A percentile compares a stretch with the other conserved stretches of the same genome.
Evolutionary conservation across 2,888 invertebrate species (phyloP).

Genomic region (Pyrocoelia pectoralis): DNA sequence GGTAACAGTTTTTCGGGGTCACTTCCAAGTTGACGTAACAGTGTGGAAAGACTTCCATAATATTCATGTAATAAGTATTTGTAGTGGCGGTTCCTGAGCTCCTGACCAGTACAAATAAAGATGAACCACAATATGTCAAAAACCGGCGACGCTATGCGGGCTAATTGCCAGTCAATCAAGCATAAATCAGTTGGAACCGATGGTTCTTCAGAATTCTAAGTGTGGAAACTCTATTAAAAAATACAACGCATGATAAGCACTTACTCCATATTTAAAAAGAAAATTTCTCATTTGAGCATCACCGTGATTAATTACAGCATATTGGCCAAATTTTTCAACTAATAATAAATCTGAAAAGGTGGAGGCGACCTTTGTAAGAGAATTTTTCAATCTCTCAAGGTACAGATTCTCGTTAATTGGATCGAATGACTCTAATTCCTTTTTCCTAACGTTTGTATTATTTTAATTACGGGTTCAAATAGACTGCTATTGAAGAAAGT

Average conservation of each 20-base stretch:
- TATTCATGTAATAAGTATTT: slow-evolving; percentile 48
- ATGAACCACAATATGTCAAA: slow-evolving; percentile 50
- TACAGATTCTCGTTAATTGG: background rate
- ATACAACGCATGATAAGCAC: background rate
- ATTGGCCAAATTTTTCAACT: background rate
- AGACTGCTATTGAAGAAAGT: background rate
- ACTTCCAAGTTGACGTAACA: slow-evolving; percentile 40
- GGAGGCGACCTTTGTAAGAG: background rate
- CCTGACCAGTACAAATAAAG: slow-evolving; percentile 46
- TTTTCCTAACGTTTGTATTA: background rate
- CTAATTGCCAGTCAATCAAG: slow-evolving; percentile 41
- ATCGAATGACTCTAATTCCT: background rate
- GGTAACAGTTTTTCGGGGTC: slow-evolving; percentile 46
- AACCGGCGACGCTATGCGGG: slow-evolving; percentile 39
- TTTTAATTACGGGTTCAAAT: background rate
- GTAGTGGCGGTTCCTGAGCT: slow-evolving; percentile 46
- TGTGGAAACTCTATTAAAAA: background rate
- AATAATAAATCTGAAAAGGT: background rate
- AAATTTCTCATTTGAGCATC: slow-evolving; percentile 25
- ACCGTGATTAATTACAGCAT: slow-evolving; percentile 22
- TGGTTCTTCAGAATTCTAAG: background rate
- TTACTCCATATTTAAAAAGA: slow-evolving; percentile 25
- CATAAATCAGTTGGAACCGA: slow-evolving; percentile 9
- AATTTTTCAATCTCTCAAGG: background rate
- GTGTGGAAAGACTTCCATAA: slow-evolving; percentile 44